Conservation (phyloP, 2,888 invertebrate species). For the Sylvicola cinctus region DNA sequence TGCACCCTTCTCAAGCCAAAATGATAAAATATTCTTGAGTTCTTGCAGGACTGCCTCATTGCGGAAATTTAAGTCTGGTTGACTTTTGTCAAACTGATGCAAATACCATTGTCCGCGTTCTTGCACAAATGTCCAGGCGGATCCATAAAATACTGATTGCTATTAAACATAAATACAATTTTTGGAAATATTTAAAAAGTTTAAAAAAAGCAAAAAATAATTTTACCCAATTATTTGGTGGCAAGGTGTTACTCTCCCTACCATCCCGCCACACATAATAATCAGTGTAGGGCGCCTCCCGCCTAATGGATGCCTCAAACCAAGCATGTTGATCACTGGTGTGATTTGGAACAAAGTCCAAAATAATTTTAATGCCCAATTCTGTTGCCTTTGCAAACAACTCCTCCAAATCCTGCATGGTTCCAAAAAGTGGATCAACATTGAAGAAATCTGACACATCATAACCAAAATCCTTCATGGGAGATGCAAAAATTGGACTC, state of each 20-base stretch:
- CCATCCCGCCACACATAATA: conserved; percentile 40
- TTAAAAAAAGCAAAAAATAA: too few species aligned
- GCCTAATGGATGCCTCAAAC: conserved; percentile 38
- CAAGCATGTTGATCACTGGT: conserved; percentile 27
- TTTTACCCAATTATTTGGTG: conserved; percentile 24
- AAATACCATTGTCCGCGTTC: conserved; percentile 35
- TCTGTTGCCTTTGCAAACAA: conserved; percentile 17
- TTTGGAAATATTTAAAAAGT: too few species aligned
- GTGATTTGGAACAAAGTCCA: conserved; percentile 48
- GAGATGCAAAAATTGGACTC: conserved; percentile 35
- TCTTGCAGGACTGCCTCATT: conserved; percentile 27
- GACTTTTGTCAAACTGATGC: conserved; percentile 37
- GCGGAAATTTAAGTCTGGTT: conserved; percentile 45
- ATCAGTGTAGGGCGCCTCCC: conserved; percentile 32
- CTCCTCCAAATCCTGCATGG: conserved; percentile 28
- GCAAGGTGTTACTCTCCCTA: conserved; percentile 14
- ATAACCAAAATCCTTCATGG: conserved; percentile 38
- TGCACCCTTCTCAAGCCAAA: conserved; percentile 41
- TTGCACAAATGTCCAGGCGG: conserved; percentile 39
- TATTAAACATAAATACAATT: too few species aligned
- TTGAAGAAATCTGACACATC: conserved; percentile 33
- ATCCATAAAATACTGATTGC: conserved; percentile 31
- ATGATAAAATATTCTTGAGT: conserved; percentile 35
- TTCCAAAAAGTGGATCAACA: conserved; percentile 32
- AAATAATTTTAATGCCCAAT: conserved; percentile 29